Evolutionary conservation across 2,888 invertebrate species (phyloP).

Genomic region (Drosophila tanythrix): DNA sequence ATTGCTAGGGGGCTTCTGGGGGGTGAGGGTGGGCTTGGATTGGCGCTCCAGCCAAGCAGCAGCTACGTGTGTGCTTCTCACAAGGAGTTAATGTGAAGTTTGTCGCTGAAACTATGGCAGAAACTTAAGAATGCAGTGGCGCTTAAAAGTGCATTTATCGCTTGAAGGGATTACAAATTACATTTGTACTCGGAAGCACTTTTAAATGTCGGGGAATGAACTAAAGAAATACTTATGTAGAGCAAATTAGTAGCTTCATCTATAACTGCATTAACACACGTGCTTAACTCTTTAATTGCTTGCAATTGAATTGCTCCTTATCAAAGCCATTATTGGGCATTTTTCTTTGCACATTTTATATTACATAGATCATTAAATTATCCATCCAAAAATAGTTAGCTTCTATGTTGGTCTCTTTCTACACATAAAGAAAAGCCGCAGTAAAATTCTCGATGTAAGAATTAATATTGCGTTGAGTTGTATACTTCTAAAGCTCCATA

Average conservation of each 20-base stretch:
- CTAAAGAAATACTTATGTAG: background rate
- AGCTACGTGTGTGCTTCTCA: slow-evolving; percentile 51
- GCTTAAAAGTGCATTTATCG: background rate
- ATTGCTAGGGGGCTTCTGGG: slow-evolving; percentile 2
- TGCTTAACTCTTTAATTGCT: background rate
- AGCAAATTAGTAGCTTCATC: background rate
- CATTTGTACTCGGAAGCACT: background rate
- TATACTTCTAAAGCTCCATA: background rate
- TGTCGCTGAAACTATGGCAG: slow-evolving; percentile 56
- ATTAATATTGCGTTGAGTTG: background rate
- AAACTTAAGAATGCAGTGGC: slow-evolving; percentile 46
- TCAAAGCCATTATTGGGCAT: background rate
- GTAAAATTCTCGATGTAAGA: background rate
- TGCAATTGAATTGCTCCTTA: background rate
- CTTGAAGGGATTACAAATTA: background rate
- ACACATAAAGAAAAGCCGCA: background rate
- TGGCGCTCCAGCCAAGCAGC: slow-evolving; percentile 17
- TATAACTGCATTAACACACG: background rate
- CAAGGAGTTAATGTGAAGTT: slow-evolving; percentile 60
- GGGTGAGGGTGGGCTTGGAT: background rate
- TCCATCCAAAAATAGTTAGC: background rate
- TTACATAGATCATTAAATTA: background rate
- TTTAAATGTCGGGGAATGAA: background rate
- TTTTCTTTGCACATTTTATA: background rate
- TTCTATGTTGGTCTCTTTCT: too few species aligned